Evolutionary conservation across 2,113 vertebrate genomes (phyloP), one percentile per base, ranked within the genome.

Genomic region (Globicephala melas): DNA sequence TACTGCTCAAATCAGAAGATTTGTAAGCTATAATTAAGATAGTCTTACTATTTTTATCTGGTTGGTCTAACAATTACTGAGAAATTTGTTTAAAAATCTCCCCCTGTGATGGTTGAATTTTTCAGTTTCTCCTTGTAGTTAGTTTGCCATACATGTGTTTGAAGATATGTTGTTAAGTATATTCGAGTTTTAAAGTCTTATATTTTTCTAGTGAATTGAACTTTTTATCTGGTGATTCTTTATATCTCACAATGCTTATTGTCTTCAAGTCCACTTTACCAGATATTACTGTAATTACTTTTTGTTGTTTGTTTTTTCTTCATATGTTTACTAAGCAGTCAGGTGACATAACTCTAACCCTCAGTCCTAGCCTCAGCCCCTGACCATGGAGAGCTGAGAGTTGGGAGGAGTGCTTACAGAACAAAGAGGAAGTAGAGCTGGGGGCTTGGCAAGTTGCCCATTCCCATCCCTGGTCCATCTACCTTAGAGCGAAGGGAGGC

Each of bases 311-410:
- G 44, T 77, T 58, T 25, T 94, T 95, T 95, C 71, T 95, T 88
- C 95, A 36, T 91, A 86, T 50, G 81, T 98, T 98, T 98, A 97
- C 97, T 98, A 86, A 97, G 96, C 87, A 97, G 89, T 79, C 41
- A 92, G 73, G 84, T 94, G 95, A 96, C 88, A 58, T 73, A 91
- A 55, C 65, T 91, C 82, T 80, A n/a, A 38, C 6, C 89, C 70
- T 76, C 25, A 81, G 86, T 58, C 53, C 84, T 63, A 91, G 28
- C 50, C 53, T 84, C 73, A 96, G 62, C 28, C 12, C 50, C 68
- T 91, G 70, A 95, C 60, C 36, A 74, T 6, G 53, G 82, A 87
- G 50, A 68, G 4, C 71, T 68, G 38, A 80, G 55, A 60, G 36
- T 62, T 87, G 53, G n/a, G 82, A 82, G 44, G 50, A 73, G 62